Evolutionary conservation across 2,797 vertebrate genomes (phyloP), one percentile per base, ranked within the genome.

Genomic region (Ctenochaetus hawaiiensis): DNA sequence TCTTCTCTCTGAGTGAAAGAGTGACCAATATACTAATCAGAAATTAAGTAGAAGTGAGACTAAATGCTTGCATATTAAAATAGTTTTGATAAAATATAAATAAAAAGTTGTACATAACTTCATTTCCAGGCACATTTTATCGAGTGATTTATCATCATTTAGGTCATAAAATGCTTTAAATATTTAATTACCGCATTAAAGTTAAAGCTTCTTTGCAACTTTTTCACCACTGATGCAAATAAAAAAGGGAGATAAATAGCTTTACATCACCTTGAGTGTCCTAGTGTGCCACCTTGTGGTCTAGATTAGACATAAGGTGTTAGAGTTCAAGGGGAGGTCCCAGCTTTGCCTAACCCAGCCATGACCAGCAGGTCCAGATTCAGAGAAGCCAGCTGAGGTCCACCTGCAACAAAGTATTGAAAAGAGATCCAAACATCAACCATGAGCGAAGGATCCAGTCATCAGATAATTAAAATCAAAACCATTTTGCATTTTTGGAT

Each of bases 231-330:
- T 30, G 26, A 4, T 30, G 26, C 5, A 5, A 30, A 30, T 30
- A 30, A 30, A n/a, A 30, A 30, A 0, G 6, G 1, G 0, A 65
- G 59, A 69, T 53, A 4, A 76, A 26, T 8, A 26, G 18, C 18
- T 66, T 87, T 39, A 85, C 72, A 10, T 80, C 44, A 66, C 22
- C 58, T 70, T 61, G 11, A 61, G 30, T 1, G 44, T 5, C 23
- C 75, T 62, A 64, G 60, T n/a, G 82, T 90, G 91, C 89, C 93
- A 17, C 88, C 94, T 77, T 67, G 88, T 94, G 95, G 93, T 77
- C 0, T 1, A 43, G 8, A 22, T 37, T n/a, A 67, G 72, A 52
- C 49, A 83, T 23, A 60, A 53, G 68, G 61, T 5, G 13, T 58
- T 43, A 45, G 75, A 65, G 87, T 88, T 92, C 89, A 89, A 1